phyloP scores from a whole-genome alignment of 53 echinoderm and acorn worm genomes.

The Antedon mediterranea region DNA sequence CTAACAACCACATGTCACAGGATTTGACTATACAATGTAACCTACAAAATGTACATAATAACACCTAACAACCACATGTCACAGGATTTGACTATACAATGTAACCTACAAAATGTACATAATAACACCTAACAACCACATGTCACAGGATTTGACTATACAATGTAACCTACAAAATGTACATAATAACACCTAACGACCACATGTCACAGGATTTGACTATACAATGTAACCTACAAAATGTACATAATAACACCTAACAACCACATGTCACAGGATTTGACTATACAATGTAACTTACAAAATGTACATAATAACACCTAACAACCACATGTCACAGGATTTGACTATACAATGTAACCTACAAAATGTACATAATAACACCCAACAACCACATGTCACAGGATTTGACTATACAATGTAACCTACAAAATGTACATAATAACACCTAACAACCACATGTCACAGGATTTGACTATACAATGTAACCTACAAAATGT shows the following conservation, averaged over 20 bases:
- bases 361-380: constrained; percentile 97
- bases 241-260: constrained; percentile 99
- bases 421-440: constrained; percentile 99
- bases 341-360: too few species aligned
- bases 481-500: too few species aligned
- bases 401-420: constrained; percentile 98
- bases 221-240: too few species aligned
- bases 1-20: constrained; percentile 99
- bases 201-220: constrained; percentile 99
- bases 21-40: too few species aligned
- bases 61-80: constrained; percentile 99
- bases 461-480: constrained; percentile 98
- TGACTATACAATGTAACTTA: too few species aligned
- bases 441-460: constrained; percentile 99
- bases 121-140: constrained; percentile 99
- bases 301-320: constrained; percentile 98
- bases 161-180: too few species aligned
- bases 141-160: constrained; percentile 98
- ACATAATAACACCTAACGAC: constrained; percentile 99
- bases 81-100: constrained; percentile 98
- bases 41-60: constrained; percentile 97
- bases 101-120: constrained; percentile 99
- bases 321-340: constrained; percentile 99
- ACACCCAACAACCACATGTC: constrained; percentile 99
- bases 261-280: constrained; percentile 99